phyloP scores from a whole-genome alignment of 2,113 vertebrate genomes.

The Podilymbus podiceps region DNA sequence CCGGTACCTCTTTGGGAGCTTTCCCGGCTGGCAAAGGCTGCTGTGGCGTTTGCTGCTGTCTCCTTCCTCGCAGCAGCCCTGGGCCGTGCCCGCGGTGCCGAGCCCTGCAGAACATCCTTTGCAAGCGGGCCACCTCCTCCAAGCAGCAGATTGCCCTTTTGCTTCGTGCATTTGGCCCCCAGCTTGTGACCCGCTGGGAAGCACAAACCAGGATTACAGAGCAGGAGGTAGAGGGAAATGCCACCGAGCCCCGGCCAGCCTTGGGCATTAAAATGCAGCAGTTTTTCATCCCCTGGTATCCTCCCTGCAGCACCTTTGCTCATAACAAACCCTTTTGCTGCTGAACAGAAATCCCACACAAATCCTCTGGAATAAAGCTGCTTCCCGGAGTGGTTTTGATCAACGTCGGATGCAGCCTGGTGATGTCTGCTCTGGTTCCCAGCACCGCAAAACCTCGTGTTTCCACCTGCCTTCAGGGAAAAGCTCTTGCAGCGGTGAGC shows the following conservation, averaged over 20 bases:
- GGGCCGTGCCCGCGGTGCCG: fast-evolving
- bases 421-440: neutral
- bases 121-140: neutral
- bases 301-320: neutral
- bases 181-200: neutral
- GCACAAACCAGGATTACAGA: neutral
- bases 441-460: fast-evolving
- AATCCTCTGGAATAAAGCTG: neutral
- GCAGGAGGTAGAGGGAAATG: neutral
- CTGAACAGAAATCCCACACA: neutral
- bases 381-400: neutral
- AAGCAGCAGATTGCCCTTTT: neutral
- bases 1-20: neutral
- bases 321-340: neutral
- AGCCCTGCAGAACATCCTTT: neutral
- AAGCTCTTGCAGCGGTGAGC: neutral
- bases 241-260: neutral
- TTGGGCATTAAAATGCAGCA: neutral
- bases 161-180: neutral
- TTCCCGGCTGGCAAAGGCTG: neutral
- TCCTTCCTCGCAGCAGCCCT: neutral
- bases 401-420: neutral
- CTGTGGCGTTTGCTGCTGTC: neutral
- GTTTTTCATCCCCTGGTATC: neutral
- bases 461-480: neutral